phyloP scores from a whole-genome alignment of 2,113 vertebrate genomes.

The Kobus ellipsiprymnus region DNA sequence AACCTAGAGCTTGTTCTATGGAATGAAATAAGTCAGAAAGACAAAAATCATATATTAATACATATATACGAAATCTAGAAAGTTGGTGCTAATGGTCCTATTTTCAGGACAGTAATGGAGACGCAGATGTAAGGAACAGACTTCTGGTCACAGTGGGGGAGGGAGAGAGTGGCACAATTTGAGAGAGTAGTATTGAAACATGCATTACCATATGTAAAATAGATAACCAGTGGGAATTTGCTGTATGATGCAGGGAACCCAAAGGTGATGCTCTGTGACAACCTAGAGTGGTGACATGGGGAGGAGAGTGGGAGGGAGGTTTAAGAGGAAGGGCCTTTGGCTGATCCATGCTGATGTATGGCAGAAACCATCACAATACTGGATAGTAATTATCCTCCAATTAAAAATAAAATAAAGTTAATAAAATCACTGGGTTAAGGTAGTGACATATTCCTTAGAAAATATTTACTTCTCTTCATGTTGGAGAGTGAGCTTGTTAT shows the following conservation, averaged over 20 bases:
- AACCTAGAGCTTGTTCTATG: not conserved
- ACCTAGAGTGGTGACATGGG: not conserved
- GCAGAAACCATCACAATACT: not conserved
- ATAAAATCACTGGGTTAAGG: not conserved
- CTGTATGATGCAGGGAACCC: not conserved
- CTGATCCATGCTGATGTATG: not conserved
- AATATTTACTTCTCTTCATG: not conserved
- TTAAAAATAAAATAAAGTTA: not conserved
- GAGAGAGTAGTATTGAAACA: not conserved
- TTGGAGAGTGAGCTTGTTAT: not conserved
- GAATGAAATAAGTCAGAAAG: not conserved
- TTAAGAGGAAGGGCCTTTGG: not conserved
- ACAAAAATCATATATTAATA: not conserved
- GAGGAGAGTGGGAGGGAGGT: not conserved
- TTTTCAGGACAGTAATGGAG: not conserved
- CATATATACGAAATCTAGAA: not conserved
- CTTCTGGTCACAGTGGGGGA: not conserved
- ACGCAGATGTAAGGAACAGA: not conserved
- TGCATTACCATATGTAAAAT: not conserved
- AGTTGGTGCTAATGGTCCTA: not conserved
- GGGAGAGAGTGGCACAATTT: not conserved
- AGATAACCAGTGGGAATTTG: not conserved
- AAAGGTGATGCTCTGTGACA: not conserved
- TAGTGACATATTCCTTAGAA: not conserved
- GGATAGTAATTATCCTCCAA: not conserved